Base-by-base conservation (phyloP, 1,140 invertebrate genomes). In the Teleopsis dalmanni region DNA sequence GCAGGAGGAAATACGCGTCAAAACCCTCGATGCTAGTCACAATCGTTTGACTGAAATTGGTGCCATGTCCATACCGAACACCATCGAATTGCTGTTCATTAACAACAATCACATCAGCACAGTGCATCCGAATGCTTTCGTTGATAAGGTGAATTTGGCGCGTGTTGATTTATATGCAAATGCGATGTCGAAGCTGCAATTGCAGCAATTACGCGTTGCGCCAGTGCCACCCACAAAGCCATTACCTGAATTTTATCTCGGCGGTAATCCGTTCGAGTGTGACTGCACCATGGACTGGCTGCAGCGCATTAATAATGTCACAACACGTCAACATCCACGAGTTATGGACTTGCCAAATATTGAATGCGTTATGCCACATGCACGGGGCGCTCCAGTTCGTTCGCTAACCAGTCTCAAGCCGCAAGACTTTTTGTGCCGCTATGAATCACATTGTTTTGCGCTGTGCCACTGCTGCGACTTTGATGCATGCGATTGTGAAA, bases 231-330 rank as follows among this genome's bases (percentile, higher is more conserved):
- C 76, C 11, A 80, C 82, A 26, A 68, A 81, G 56, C 75, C 78
- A 1, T 70, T 91, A 50, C 88, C 89, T 0, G 88, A 91, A 66
- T 88, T 92, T 64, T 91, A 90, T 64, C 76, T 92, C 37, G 88
- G 88, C 35, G 88, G 88, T 2, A 94, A 94, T 71, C 87, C 88
- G 1, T 91, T 93, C 71, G 81, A 88, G 56, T 94, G 90, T 68
- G 88, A 94, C 60, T 94, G 91, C 73, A 83, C 83, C 45, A 91
- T 93, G 88, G 89, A 92, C 59, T 94, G 89, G 89, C 71, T 95
- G 56, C 87, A 88, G 25, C 79, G 84, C 23, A 84, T 92, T 62
- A 91, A 91, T 68, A 88, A 88, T 60, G 81, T 88, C 75, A 87
- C 84, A 45, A 80, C 81, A 0, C 74, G 87, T 8, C 87, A 90